A percentile compares a stretch with the other conserved stretches of the same genome.
These are phyloP conservation scores for Botia almorhae DNA, from an alignment of 2,797 vertebrate species.

Conservation along the genomic window DNA sequence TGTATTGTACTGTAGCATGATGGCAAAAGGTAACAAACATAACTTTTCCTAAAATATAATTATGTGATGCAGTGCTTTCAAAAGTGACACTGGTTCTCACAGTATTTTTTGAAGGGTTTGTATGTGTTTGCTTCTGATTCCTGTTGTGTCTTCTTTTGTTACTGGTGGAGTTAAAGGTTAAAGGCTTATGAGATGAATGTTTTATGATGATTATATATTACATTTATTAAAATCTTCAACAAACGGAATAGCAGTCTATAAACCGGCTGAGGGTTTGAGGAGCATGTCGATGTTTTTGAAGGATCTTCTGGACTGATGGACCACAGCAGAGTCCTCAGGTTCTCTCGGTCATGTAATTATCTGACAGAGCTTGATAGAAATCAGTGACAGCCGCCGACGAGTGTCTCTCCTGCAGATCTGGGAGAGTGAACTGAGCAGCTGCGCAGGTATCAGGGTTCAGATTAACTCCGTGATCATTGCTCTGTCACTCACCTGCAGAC, in stretches of 20 bases:
- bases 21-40: not conserved
- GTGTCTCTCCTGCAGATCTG: constrained; percentile 79
- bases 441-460: constrained; percentile 32
- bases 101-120: no score
- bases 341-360: constrained; percentile 36
- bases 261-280: constrained; percentile 1
- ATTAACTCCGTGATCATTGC: constrained; percentile 42
- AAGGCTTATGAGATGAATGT: not conserved
- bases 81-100: not conserved
- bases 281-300: constrained; percentile 60
- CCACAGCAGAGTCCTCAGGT: not conserved
- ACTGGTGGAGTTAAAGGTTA: not conserved
- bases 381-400: constrained; percentile 41
- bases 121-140: no score
- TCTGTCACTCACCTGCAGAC: constrained; percentile 48
- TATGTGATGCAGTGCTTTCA: not conserved
- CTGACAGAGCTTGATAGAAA: constrained; percentile 43
- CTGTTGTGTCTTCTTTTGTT: no score
- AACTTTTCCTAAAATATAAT: not conserved
- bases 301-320: constrained; percentile 28
- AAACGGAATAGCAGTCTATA: not conserved
- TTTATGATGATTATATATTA: not conserved
- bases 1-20: not conserved
- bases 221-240: not conserved
- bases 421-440: constrained; percentile 61